Conservation (phyloP, 2,113 vertebrate species). For the Oryzias melastigma region DNA sequence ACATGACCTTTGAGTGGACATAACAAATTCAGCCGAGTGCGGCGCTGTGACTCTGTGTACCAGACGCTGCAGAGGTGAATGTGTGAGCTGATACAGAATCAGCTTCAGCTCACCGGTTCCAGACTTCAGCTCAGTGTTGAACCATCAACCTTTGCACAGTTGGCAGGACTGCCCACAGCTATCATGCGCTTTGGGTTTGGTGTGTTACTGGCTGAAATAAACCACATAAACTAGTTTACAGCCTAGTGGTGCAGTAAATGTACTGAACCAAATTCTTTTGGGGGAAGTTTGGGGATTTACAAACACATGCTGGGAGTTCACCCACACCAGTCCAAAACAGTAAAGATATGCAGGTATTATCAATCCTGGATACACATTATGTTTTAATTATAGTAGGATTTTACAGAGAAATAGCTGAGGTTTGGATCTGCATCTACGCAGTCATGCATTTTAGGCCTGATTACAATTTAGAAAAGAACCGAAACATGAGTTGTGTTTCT, state of each 20-base stretch:
- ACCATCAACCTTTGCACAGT: rapidly evolving
- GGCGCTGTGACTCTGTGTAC: background rate
- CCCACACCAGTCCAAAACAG: background rate
- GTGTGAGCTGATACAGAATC: background rate
- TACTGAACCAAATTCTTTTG: rapidly evolving
- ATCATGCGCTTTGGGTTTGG: background rate
- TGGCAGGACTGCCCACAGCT: background rate
- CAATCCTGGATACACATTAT: rapidly evolving
- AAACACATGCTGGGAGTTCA: background rate
- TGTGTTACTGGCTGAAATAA: conserved; percentile 1
- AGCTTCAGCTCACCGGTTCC: background rate
- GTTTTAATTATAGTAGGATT: rapidly evolving
- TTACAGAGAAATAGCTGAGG: background rate
- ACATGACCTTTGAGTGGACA: conserved; percentile 20
- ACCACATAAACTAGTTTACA: rapidly evolving
- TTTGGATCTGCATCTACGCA: background rate
- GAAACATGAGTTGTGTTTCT: background rate
- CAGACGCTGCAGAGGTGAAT: background rate
- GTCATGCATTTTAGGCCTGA: conserved; percentile 5
- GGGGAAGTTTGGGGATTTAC: conserved; percentile 41
- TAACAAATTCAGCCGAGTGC: rapidly evolving
- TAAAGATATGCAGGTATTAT: rapidly evolving
- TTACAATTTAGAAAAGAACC: conserved; percentile 6
- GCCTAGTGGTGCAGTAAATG: background rate
- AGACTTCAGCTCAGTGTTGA: background rate